Conservation (phyloP, 1,140 invertebrate species). For the Drosophila subobscura region DNA sequence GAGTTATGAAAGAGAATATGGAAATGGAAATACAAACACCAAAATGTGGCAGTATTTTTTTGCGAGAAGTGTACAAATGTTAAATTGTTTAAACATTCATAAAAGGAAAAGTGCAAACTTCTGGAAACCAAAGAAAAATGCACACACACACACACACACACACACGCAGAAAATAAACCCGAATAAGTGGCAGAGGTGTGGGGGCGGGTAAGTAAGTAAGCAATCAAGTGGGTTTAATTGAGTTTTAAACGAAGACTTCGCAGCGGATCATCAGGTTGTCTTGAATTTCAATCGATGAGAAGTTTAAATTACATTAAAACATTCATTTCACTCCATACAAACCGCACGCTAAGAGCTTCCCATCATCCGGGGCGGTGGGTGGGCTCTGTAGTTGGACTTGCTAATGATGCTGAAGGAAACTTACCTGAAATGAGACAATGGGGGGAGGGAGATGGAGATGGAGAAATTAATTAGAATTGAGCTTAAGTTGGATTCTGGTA, state of each 20-base stretch:
- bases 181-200: background rate
- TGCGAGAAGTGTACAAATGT: slow-evolving; percentile 1
- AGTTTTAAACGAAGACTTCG: too few species aligned
- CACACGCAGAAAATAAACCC: background rate
- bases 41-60: background rate
- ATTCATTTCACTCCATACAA: background rate
- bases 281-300: background rate
- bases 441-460: background rate
- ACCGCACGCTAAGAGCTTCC: background rate
- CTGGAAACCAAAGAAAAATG: background rate
- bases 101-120: slow-evolving; percentile 8
- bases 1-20: slow-evolving; percentile 4
- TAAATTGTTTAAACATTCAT: slow-evolving; percentile 19
- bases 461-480: slow-evolving; percentile 17
- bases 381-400: background rate
- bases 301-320: background rate
- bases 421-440: slow-evolving; percentile 35
- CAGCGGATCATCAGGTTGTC: too few species aligned
- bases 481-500: too few species aligned
- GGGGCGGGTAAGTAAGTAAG: too few species aligned
- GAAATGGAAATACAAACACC: background rate
- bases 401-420: background rate
- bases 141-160: too few species aligned
- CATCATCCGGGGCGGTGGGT: background rate
- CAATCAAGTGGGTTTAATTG: background rate